Conservation (phyloP, 2,113 vertebrate species). For the Engystomops pustulosus region DNA sequence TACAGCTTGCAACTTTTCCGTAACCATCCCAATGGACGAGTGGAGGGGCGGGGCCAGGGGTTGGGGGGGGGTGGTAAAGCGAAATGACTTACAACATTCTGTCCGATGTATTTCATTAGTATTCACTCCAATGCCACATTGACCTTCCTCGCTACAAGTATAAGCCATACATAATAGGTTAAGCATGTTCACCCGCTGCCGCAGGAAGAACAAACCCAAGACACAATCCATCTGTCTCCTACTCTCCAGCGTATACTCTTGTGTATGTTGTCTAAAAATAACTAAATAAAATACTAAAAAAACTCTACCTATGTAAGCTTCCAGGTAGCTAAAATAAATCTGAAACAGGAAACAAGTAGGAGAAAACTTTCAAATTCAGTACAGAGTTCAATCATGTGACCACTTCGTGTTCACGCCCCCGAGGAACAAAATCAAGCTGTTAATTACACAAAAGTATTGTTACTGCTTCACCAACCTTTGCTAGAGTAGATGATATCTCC, state of each 20-base stretch:
- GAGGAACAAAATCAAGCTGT: neutral
- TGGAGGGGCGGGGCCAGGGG: neutral
- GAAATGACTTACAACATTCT: conserved; percentile 7
- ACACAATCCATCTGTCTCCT: neutral
- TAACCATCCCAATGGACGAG: conserved; percentile 11
- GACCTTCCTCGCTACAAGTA: neutral
- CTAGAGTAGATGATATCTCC: no score
- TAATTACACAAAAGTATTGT: no score
- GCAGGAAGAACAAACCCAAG: neutral
- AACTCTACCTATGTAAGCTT: no score
- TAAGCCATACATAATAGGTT: conserved; percentile 19
- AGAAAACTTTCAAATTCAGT: no score
- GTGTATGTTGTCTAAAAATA: no score
- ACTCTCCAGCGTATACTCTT: neutral
- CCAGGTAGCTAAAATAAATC: no score
- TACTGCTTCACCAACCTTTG: no score
- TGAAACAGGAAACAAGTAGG: no score
- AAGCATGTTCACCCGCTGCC: conserved; percentile 21
- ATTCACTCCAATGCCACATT: conserved; percentile 19
- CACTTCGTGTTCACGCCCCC: neutral
- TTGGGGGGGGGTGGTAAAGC: neutral
- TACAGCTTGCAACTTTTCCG: conserved; percentile 49
- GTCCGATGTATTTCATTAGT: conserved; percentile 35
- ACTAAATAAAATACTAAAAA: no score
- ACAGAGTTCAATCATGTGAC: no score